Evolutionary conservation across 2,113 vertebrate species (phyloP).

Genomic region (Ceyx melanurus): DNA sequence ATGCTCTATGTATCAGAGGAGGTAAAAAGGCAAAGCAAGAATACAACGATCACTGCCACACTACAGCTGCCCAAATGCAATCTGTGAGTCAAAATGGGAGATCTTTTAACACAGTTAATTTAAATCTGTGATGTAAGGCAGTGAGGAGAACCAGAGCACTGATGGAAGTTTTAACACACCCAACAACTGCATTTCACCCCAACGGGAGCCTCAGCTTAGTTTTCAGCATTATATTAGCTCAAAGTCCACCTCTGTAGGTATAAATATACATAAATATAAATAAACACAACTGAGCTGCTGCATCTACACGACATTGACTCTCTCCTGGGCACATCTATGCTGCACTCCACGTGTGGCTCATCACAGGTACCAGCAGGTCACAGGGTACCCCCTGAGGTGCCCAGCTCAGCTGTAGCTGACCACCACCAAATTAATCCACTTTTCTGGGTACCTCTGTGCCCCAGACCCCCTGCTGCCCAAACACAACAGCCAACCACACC

Average conservation of each 20-base stretch:
- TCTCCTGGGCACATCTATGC: accelerated
- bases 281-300: neutral
- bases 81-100: neutral
- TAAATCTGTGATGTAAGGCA: neutral
- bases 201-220: neutral
- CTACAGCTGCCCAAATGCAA: neutral
- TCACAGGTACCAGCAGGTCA: accelerated
- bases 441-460: neutral
- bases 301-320: neutral
- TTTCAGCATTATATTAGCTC: neutral
- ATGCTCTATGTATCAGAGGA: neutral
- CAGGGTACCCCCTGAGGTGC: accelerated
- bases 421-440: neutral
- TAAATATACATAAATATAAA: neutral
- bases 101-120: neutral
- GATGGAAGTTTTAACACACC: neutral
- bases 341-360: neutral
- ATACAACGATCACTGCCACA: conserved; percentile 14
- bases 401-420: accelerated
- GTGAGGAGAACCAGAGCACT: too few species aligned
- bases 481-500: neutral
- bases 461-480: neutral
- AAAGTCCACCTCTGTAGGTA: neutral
- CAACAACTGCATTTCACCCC: neutral
- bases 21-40: conserved; percentile 34